Conservation (phyloP, 2,113 vertebrate genomes). For the Phocoena sinus region DNA sequence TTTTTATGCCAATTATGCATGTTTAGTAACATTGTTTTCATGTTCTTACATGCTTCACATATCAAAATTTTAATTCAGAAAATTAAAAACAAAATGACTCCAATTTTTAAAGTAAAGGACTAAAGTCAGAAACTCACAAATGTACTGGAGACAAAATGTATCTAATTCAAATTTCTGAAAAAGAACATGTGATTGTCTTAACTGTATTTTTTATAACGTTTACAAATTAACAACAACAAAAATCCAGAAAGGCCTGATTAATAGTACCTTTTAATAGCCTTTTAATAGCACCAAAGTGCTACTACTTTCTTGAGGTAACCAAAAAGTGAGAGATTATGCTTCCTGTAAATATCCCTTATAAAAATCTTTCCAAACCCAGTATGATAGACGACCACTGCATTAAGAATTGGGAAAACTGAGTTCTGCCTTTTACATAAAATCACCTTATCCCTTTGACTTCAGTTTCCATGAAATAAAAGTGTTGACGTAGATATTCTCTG, state of each 20-base stretch:
- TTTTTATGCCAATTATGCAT: not conserved
- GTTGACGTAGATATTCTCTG: not conserved
- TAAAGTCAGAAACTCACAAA: not conserved
- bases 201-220: slow-evolving; percentile 3
- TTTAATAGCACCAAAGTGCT: not conserved
- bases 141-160: not conserved
- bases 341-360: not conserved
- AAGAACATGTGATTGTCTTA: not conserved
- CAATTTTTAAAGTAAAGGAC: not conserved
- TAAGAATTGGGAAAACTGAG: not conserved
- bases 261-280: not conserved
- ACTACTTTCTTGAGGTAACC: not conserved
- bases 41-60: not conserved
- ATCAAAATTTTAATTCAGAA: not conserved
- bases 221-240: not conserved
- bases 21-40: not conserved
- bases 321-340: not conserved
- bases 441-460: not conserved
- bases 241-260: not conserved
- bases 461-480: not conserved
- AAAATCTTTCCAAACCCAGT: not conserved
- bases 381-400: not conserved
- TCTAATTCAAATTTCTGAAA: not conserved
- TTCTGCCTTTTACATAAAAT: not conserved
- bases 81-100: not conserved